Evolutionary conservation across 2,113 vertebrate species (phyloP).

Genomic region (Agelaius tricolor): DNA sequence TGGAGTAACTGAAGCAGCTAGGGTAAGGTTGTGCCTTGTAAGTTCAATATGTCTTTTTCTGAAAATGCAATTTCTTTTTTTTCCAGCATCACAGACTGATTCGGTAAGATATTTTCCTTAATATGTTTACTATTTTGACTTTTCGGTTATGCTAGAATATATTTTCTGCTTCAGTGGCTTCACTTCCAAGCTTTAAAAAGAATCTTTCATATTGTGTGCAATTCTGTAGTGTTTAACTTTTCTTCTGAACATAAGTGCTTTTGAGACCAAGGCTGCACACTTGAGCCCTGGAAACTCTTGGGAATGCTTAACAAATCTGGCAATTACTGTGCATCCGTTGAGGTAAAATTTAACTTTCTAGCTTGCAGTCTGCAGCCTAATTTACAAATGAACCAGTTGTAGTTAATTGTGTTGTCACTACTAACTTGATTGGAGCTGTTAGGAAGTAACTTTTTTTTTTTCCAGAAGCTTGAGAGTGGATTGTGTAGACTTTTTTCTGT

Average conservation of each 20-base stretch:
- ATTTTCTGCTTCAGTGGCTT: background rate
- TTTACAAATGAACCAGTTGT: background rate
- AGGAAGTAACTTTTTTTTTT: background rate
- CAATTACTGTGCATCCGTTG: background rate
- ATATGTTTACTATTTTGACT: background rate
- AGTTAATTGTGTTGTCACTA: background rate
- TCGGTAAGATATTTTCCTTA: slow-evolving; percentile 65
- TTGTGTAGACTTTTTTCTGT: background rate
- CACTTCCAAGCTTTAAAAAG: background rate
- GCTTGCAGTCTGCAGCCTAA: background rate
- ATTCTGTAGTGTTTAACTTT: background rate
- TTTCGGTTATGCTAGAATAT: background rate
- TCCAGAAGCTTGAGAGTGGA: background rate
- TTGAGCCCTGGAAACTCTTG: background rate
- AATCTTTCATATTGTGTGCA: background rate
- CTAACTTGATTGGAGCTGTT: background rate
- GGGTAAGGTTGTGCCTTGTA: background rate
- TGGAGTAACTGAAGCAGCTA: background rate
- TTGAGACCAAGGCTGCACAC: background rate
- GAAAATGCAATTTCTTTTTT: slow-evolving; percentile 43
- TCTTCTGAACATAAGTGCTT: background rate
- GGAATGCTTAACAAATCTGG: background rate
- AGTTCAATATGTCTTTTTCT: background rate
- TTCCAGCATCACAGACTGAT: slow-evolving; percentile 58
- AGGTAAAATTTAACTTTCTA: background rate